These are phyloP conservation scores for Macheiramphus alcinus DNA, from an alignment of 2,113 vertebrate species.

Conservation along the genomic window DNA sequence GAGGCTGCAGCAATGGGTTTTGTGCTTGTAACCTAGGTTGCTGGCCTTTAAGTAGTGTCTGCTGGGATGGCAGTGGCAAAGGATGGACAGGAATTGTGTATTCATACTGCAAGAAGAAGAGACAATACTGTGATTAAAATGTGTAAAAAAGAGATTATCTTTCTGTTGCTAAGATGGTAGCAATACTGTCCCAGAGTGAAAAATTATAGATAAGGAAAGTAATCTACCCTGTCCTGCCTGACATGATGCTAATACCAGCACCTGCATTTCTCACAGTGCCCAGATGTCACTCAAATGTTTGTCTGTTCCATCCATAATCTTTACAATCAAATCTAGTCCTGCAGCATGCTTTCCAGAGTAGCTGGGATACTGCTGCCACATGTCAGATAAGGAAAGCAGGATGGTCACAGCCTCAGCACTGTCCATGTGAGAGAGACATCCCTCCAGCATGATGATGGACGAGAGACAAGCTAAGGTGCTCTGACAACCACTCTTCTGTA, in stretches of 20 bases:
- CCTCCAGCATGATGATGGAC: neutral
- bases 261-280: neutral
- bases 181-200: neutral
- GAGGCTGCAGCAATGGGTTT: neutral
- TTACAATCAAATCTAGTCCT: neutral
- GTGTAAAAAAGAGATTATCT: neutral
- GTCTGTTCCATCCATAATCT: neutral
- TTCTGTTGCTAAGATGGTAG: neutral
- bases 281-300: neutral
- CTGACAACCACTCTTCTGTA: neutral
- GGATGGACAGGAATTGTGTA: conserved; percentile 41
- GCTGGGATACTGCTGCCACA: neutral
- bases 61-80: conserved; percentile 21
- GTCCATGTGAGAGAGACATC: neutral
- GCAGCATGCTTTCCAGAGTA: neutral
- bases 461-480: neutral
- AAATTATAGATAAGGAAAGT: neutral
- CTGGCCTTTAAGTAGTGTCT: conserved; percentile 3
- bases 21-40: neutral
- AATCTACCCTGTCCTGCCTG: neutral
- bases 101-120: conserved; percentile 9
- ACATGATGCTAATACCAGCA: neutral
- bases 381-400: neutral
- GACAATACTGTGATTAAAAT: neutral
- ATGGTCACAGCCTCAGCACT: neutral